Base-by-base conservation (phyloP, 2,113 vertebrate species). In the Coreoperca whiteheadi region DNA sequence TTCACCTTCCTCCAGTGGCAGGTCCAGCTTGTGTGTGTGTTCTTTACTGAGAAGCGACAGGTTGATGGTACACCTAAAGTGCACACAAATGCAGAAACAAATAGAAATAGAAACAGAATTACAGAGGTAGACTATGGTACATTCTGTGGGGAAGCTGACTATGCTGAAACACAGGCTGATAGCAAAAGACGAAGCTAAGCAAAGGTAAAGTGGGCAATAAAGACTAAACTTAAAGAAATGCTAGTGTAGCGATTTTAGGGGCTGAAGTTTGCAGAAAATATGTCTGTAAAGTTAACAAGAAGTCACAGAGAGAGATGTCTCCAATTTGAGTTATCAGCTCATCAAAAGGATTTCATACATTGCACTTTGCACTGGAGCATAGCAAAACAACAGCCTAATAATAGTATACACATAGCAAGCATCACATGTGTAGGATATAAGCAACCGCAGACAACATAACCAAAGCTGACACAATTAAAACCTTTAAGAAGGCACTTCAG, bases 1-100 rank as follows among this genome's bases (percentile, higher is more conserved):
- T 91, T 97, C 96, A 2, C 97, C 97, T 83, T 98, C 98, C 87
- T 98, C 97, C 91, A 99, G 94, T 0, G 90, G 92, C 79, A 98
- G 15, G 81, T 98, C 96, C 95, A 99, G 2, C 87, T 97, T 97
- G 95, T 99, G 97, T 4, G 98, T 99, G 66, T 97, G 97, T 20
- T 99, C 98, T 93, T 96, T 98, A 54, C 95, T 97, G 63, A 99
- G 95, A 34, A 89, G 93, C 0, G 97, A 97, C 86, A 99, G 96
- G 95, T 99, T 96, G 54, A 99, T 84, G 79, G 97, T 97, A 91
- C 98, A 99, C 95, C 98, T 99, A 77, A 48, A 95, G 94, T 6
- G 69, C 64, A 85, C 41, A 87, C 65, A 74, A 10, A 93, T 39
- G 32, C 25, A 70, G 2, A 79, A 18, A 57, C 14, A 87, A 73